Conservation (phyloP, 1,140 invertebrate genomes). For the Drosophila persimilis region DNA sequence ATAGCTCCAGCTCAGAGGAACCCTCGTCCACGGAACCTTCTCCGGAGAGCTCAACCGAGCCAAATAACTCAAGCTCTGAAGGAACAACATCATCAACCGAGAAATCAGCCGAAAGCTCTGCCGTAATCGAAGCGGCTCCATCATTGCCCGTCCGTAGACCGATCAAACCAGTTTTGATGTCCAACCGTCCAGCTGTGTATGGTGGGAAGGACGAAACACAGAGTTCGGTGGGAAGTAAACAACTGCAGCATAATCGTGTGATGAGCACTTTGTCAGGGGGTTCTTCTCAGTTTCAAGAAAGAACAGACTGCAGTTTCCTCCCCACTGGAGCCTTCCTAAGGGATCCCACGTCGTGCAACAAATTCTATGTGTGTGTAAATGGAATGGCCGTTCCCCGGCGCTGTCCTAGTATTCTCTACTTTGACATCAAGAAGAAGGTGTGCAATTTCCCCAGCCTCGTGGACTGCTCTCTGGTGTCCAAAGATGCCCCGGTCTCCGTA, state of each 20-base stretch:
- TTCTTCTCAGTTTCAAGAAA: background rate
- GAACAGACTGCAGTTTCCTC: conserved; percentile 3
- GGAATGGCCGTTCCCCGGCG: conserved; percentile 19
- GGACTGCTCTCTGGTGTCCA: conserved; percentile 27
- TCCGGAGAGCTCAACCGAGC: background rate
- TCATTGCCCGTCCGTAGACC: too few species aligned
- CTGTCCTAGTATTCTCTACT: conserved; percentile 47
- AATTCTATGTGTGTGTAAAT: conserved; percentile 52
- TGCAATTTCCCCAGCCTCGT: conserved; percentile 58
- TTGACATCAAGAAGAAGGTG: conserved; percentile 55
- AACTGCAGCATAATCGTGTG: too few species aligned
- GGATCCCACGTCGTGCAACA: conserved; percentile 26
- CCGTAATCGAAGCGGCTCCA: too few species aligned
- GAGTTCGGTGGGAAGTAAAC: too few species aligned
- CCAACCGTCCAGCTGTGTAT: too few species aligned
- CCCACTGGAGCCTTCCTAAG: conserved; percentile 46
- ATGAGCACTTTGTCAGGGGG: too few species aligned
- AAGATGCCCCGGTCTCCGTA: background rate
- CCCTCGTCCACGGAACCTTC: background rate
- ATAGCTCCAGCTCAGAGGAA: background rate
- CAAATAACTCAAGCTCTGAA: too few species aligned
- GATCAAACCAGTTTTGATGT: too few species aligned
- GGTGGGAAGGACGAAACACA: too few species aligned
- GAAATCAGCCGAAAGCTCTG: background rate
- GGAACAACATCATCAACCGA: too few species aligned